Conservation (phyloP, 2,113 vertebrate genomes). For the Calypte anna region DNA sequence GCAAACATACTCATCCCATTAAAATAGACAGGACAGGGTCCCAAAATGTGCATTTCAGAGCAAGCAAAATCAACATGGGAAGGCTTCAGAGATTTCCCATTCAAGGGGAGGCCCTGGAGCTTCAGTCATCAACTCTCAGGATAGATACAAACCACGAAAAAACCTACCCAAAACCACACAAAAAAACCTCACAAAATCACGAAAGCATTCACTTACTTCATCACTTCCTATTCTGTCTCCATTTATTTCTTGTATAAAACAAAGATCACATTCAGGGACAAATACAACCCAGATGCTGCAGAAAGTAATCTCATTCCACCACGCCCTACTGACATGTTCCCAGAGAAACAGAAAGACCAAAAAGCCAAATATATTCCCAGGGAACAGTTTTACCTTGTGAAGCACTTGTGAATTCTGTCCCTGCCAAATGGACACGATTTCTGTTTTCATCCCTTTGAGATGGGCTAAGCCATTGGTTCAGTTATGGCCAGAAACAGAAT, state of each 20-base stretch:
- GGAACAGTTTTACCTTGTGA: not conserved
- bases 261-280: not conserved
- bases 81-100: not conserved
- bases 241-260: not conserved
- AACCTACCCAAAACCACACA: no score
- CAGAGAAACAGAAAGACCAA: not conserved
- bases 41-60: not conserved
- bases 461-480: not conserved
- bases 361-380: not conserved
- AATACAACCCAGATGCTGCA: not conserved
- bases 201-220: not conserved
- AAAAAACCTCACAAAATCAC: not conserved
- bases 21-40: not conserved
- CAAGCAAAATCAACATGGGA: not conserved
- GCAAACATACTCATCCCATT: not conserved
- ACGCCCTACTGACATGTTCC: not conserved
- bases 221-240: not conserved
- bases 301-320: not conserved
- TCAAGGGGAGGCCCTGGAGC: not conserved
- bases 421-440: not conserved
- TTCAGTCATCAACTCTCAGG: not conserved
- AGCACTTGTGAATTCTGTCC: not conserved
- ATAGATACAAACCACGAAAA: not conserved
- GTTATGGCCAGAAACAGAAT: not conserved
- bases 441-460: not conserved